Conservation (phyloP, 37 sponge, comb jelly and placozoan species). For the Petrosia ficiformis region DNA sequence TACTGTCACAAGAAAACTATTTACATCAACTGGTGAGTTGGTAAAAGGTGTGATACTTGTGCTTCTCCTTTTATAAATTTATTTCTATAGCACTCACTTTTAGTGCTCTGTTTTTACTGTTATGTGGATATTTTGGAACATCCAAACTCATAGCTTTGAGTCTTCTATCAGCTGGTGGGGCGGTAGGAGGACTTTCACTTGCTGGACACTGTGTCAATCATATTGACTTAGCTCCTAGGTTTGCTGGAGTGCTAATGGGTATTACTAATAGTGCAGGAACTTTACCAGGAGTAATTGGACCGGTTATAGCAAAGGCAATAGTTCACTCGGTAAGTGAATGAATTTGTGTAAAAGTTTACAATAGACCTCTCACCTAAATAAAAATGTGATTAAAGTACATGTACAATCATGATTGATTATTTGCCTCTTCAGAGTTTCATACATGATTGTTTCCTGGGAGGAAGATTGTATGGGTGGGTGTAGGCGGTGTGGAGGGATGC, state of each 20-base stretch:
- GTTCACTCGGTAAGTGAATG: slow-evolving; percentile 53
- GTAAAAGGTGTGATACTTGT: too few species aligned
- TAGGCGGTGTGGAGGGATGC: too few species aligned
- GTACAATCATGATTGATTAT: too few species aligned
- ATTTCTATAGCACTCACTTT: slow-evolving; percentile 39
- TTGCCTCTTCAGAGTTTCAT: too few species aligned
- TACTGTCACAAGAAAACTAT: slow-evolving; percentile 52
- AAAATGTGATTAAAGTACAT: too few species aligned
- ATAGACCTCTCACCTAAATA: too few species aligned
- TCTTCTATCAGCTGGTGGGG: slow-evolving; percentile 65
- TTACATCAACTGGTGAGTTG: slow-evolving; percentile 39
- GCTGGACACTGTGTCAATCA: slow-evolving; percentile 71
- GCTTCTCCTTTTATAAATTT: not conserved
- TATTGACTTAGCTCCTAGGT: slow-evolving; percentile 83
- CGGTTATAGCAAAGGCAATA: slow-evolving; percentile 71
- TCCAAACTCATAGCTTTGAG: slow-evolving; percentile 26
- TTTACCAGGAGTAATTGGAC: slow-evolving; percentile 81
- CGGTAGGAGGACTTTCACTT: slow-evolving; percentile 30
- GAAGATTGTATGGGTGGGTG: too few species aligned
- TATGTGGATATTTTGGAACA: slow-evolving; percentile 75
- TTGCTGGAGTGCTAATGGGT: slow-evolving; percentile 88
- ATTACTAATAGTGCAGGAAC: slow-evolving; percentile 78
- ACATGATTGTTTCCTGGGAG: too few species aligned
- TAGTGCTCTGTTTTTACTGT: slow-evolving; percentile 61
- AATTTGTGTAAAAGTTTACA: too few species aligned